phyloP scores from a whole-genome alignment of 1,140 invertebrate species.

The Ceratoteleas bidentatus region DNA sequence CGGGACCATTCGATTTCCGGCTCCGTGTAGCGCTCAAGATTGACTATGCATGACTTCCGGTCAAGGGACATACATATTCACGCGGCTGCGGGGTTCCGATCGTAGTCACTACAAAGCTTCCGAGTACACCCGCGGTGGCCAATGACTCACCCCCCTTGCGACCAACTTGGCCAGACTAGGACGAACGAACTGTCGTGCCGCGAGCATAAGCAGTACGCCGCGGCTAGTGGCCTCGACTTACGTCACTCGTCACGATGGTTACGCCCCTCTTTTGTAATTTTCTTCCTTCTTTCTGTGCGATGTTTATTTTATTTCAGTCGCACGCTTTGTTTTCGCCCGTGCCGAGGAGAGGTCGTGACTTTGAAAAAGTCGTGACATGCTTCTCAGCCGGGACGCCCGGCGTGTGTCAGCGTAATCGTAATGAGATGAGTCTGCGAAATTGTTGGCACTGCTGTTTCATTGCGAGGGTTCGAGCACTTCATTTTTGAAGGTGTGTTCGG shows the following conservation, averaged over 20 bases:
- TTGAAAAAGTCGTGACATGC: neutral
- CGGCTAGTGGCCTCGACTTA: conserved; percentile 59
- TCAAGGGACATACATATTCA: conserved; percentile 21
- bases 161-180: conserved; percentile 47
- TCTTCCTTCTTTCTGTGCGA: conserved; percentile 48
- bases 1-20: conserved; percentile 32
- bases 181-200: conserved; percentile 52
- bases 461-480: too few species aligned
- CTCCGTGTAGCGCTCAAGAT: conserved; percentile 7
- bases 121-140: conserved; percentile 20
- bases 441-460: too few species aligned
- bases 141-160: conserved; percentile 32
- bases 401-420: too few species aligned
- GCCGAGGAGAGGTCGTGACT: conserved; percentile 8
- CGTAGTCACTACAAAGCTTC: conserved; percentile 13
- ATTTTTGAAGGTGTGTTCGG: too few species aligned
- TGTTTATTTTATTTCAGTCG: conserved; percentile 53
- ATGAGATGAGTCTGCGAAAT: too few species aligned
- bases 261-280: conserved; percentile 64
- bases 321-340: conserved; percentile 16
- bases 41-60: conserved; percentile 15
- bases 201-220: conserved; percentile 44
- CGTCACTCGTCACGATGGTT: conserved; percentile 67
- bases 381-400: too few species aligned
- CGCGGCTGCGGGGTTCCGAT: neutral